Conservation (phyloP, 2,113 vertebrate species). For the Sialia sialis region DNA sequence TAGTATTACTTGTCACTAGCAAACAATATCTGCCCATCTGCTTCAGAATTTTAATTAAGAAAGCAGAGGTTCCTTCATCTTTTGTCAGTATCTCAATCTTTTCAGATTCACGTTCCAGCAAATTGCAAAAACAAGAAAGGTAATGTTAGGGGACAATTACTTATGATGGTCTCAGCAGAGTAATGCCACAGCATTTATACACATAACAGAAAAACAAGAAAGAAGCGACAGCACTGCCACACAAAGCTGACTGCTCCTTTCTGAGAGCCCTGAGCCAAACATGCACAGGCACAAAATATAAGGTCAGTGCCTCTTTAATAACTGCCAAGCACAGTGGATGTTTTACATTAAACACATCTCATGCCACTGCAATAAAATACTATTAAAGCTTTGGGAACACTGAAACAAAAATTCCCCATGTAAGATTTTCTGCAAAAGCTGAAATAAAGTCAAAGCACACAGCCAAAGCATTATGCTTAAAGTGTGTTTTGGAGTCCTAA, state of each 20-base stretch:
- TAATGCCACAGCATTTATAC: neutral
- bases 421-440: neutral
- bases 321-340: neutral
- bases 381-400: neutral
- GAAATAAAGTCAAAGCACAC: neutral
- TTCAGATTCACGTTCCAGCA: neutral
- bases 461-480: neutral
- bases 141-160: neutral
- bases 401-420: neutral
- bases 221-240: neutral
- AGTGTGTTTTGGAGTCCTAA: neutral
- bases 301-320: neutral
- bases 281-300: neutral
- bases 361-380: neutral
- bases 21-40: neutral
- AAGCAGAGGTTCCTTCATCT: neutral
- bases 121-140: neutral
- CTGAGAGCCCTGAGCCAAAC: neutral
- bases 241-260: neutral
- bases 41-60: neutral
- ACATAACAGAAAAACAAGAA: neutral
- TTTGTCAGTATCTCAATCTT: neutral
- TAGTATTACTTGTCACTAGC: neutral
- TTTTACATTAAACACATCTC: neutral
- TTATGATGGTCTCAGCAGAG: neutral